Evolutionary conservation across 2,888 invertebrate species (phyloP).

Genomic region (Fabriciana adippe): DNA sequence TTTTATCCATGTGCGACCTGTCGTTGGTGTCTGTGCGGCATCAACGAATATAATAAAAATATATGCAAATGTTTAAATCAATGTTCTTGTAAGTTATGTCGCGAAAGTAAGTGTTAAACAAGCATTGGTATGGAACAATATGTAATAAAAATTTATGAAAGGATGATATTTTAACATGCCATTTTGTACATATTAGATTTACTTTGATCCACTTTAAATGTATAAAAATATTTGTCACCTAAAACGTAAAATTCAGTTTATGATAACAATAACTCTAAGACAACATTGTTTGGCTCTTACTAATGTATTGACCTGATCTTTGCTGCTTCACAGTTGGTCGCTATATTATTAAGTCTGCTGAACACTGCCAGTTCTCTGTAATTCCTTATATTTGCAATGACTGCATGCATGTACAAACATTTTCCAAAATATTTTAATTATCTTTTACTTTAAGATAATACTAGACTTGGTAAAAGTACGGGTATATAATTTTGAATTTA

Average conservation of each 20-base stretch:
- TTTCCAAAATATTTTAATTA: slow-evolving; percentile 19
- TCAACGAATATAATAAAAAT: neutral
- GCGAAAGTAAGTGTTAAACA: slow-evolving; percentile 2
- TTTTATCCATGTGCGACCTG: neutral
- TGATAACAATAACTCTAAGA: neutral
- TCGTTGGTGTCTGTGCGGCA: neutral
- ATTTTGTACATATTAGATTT: slow-evolving; percentile 22
- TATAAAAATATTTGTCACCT: slow-evolving; percentile 2
- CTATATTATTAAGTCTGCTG: slow-evolving; percentile 6
- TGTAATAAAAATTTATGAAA: neutral
- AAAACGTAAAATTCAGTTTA: neutral
- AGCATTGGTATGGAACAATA: slow-evolving; percentile 8
- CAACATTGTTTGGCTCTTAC: neutral
- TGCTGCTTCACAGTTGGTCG: neutral
- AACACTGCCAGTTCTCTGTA: neutral
- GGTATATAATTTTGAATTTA: slow-evolving; percentile 33
- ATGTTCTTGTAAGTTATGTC: neutral
- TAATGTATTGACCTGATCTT: slow-evolving; percentile 6
- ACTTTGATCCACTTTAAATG: slow-evolving; percentile 7
- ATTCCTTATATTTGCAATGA: slow-evolving; percentile 6
- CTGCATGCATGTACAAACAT: slow-evolving; percentile 27
- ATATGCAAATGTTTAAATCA: neutral
- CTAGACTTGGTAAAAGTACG: slow-evolving; percentile 34
- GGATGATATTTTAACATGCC: slow-evolving; percentile 10
- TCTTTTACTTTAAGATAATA: slow-evolving; percentile 20